Conservation (phyloP, 2,888 invertebrate genomes). For the Griposia aprilina region DNA sequence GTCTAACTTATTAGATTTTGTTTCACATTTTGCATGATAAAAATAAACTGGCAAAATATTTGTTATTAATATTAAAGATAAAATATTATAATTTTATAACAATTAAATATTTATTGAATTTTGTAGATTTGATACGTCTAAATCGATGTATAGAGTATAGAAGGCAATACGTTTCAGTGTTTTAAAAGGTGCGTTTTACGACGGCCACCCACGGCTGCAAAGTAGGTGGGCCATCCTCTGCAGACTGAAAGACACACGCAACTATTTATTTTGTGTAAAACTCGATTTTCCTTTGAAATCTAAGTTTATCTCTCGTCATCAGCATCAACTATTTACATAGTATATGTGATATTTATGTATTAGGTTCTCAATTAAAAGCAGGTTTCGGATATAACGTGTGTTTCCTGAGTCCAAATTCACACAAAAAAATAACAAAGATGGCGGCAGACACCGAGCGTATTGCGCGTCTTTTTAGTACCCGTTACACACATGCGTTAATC, state of each 20-base stretch:
- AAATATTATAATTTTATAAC: not conserved
- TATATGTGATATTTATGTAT: too few relatives aligned
- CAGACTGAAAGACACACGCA: constrained; percentile 7
- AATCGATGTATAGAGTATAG: not conserved
- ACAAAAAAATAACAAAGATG: not conserved
- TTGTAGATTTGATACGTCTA: not conserved
- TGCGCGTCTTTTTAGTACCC: not conserved
- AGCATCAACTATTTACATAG: not conserved
- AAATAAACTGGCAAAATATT: not conserved
- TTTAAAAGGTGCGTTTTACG: constrained; percentile 34
- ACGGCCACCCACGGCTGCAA: constrained; percentile 27
- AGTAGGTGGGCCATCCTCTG: constrained; percentile 30
- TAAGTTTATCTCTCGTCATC: not conserved
- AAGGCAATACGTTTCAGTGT: not conserved
- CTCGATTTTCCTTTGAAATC: not conserved
- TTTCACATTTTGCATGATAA: not conserved
- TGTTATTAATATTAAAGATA: not conserved
- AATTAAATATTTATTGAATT: not conserved
- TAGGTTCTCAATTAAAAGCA: too few relatives aligned
- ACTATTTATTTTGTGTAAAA: constrained; percentile 5
- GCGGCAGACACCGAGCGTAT: not conserved
- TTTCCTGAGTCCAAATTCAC: too few relatives aligned
- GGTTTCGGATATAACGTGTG: too few relatives aligned
- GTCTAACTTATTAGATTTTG: not conserved
- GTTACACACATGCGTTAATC: not conserved